Evolutionary conservation across 2,113 vertebrate species (phyloP), one percentile per base, ranked within the genome.

Genomic region (Riparia riparia): DNA sequence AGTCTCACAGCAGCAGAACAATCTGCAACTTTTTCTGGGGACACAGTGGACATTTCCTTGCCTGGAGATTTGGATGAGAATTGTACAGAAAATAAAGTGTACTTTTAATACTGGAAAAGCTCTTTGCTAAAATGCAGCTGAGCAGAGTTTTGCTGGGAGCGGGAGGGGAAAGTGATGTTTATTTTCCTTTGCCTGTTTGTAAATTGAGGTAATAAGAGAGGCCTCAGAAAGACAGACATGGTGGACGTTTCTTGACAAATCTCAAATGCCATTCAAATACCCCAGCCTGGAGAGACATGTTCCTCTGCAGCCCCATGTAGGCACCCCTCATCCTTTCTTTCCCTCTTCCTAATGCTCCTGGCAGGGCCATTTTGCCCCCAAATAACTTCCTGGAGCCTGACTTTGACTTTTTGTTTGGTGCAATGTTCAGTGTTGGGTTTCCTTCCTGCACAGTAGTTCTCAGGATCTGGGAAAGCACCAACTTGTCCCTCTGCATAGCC

Each of bases 61-160:
- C 64, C 51, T 82, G 82, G 83, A 94, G 82, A 78, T 44, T 54
- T 32, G 73, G 72, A 95, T 90, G 65, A 81, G 63, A 95, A 66
- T 82, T 95, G 86, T 95, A 96, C 89, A 97, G 74, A 94, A 95
- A 97, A 97, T 98, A 97, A 97, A 97, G 89, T 74, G 91, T 96
- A 94, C 92, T 97, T 97, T 96, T 97, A 97, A 93, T 97, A 96
- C 63, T 80, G 76, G 82, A 74, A 15, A 14, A 71, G 42, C 31
- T 81, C 60, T 65, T 74, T 42, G 60, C 47, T 77, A 41, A 86
- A 94, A 65, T 1, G 3, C 79, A 80, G 57, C 61, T 2, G 2
- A 69, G 51, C 20, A 7, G 44, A 60, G 64, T 39, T 91, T 72
- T 90, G 32, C 45, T 61, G 49, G 4, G 22, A 34, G n/a, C 39